Evolutionary conservation across 2,888 invertebrate species (phyloP).

Genomic region (Gandaritis pyraliata): DNA sequence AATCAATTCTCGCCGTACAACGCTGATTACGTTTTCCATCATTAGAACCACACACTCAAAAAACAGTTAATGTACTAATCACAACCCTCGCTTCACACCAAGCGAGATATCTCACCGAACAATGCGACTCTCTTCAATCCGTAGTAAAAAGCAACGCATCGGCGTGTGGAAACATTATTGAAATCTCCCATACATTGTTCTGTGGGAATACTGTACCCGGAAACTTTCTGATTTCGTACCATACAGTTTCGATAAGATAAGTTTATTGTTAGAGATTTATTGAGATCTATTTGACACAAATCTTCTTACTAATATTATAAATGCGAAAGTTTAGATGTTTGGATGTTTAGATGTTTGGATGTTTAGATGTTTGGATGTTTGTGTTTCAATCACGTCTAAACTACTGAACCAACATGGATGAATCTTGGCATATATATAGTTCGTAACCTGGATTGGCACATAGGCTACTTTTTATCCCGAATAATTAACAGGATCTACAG

Average conservation of each 20-base stretch:
- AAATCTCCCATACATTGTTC: slow-evolving; percentile 62
- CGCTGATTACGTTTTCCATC: slow-evolving; percentile 13
- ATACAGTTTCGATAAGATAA: slow-evolving; percentile 8
- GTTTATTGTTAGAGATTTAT: slow-evolving; percentile 5
- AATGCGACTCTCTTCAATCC: slow-evolving; percentile 50
- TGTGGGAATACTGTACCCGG: slow-evolving; percentile 61
- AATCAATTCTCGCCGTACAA: not conserved
- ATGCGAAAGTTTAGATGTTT: no score
- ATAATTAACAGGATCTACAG: no score
- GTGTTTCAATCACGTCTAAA: no score
- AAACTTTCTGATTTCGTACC: slow-evolving; percentile 58
- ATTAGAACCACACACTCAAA: slow-evolving; percentile 18
- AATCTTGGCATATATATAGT: no score
- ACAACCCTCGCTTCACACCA: slow-evolving; percentile 32
- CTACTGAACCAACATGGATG: no score
- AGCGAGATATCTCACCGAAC: slow-evolving; percentile 44
- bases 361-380: no score
- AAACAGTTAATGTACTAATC: slow-evolving; percentile 31
- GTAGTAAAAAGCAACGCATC: slow-evolving; percentile 51
- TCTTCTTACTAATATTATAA: no score
- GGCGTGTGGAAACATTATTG: slow-evolving; percentile 48
- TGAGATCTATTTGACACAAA: no score
- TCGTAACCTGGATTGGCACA: no score
- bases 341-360: no score
- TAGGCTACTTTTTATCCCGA: no score